These are phyloP conservation scores for Plectus sambesii DNA, from an alignment of 1,140 invertebrate species.

Conservation along the genomic window DNA sequence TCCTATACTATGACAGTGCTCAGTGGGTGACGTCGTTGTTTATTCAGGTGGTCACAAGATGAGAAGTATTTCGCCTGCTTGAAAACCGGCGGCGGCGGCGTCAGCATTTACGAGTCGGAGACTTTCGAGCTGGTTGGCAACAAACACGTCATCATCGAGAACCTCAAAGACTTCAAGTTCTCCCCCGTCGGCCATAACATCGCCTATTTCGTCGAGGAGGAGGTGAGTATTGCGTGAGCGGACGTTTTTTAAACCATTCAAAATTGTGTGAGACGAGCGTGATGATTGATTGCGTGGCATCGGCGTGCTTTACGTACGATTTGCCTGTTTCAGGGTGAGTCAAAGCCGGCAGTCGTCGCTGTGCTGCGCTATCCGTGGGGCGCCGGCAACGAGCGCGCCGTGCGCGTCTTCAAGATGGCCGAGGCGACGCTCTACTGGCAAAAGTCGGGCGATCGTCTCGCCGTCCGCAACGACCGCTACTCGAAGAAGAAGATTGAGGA, in stretches of 20 bases:
- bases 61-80: conserved; percentile 89
- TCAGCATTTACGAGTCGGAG: conserved; percentile 73
- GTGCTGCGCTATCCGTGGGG: no score
- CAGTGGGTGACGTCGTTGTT: conserved; percentile 3
- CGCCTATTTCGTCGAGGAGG: conserved; percentile 94
- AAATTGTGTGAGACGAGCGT: no score
- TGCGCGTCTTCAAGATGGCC: conserved; percentile 93
- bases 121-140: conserved; percentile 32
- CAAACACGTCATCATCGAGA: conserved; percentile 28
- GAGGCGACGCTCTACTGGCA: conserved; percentile 99
- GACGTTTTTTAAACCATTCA: conserved; percentile 56
- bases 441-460: conserved; percentile 89
- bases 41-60: conserved; percentile 73
- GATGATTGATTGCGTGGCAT: no score
- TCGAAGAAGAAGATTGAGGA: conserved; percentile 78
- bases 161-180: conserved; percentile 77
- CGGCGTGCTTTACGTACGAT: no score
- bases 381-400: no score
- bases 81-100: conserved; percentile 53
- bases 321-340: no score
- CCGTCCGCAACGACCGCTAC: conserved; percentile 95
- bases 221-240: conserved; percentile 58
- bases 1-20: background rate
- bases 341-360: no score
- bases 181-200: conserved; percentile 90